Evolutionary conservation across 2,888 invertebrate species (phyloP).

Genomic region (Dryococelus australis): DNA sequence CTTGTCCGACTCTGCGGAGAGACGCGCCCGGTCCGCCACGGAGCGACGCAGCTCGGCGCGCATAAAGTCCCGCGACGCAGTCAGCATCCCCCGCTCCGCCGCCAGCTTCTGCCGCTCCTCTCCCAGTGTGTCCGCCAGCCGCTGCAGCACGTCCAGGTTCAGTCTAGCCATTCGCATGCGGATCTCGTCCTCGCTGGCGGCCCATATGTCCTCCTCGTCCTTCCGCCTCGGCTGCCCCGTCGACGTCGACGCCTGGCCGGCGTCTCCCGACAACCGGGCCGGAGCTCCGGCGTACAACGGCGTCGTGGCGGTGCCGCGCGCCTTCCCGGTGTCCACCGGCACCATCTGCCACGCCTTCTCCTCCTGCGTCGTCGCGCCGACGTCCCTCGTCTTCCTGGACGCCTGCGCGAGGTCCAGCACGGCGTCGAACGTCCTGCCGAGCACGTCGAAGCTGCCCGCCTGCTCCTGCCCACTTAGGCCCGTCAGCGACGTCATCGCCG

Average conservation of each 20-base stretch:
- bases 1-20: conserved; percentile 40
- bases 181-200: conserved; percentile 3
- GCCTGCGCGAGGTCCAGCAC: background rate
- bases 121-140: conserved; percentile 38
- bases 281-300: too few species aligned
- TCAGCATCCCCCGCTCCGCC: conserved; percentile 40
- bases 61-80: conserved; percentile 38
- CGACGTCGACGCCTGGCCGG: background rate
- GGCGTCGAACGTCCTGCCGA: background rate
- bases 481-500: background rate
- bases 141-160: conserved; percentile 42
- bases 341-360: too few species aligned
- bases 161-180: conserved; percentile 37
- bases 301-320: background rate
- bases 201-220: background rate
- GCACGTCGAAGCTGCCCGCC: background rate
- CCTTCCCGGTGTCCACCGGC: too few species aligned
- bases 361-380: too few species aligned
- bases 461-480: background rate
- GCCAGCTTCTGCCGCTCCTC: conserved; percentile 41
- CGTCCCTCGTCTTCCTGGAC: background rate
- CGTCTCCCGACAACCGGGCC: too few species aligned
- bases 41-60: conserved; percentile 39
- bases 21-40: conserved; percentile 35
- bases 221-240: background rate